Conservation (phyloP, 2,797 vertebrate species). For the Molossus alvarezi region DNA sequence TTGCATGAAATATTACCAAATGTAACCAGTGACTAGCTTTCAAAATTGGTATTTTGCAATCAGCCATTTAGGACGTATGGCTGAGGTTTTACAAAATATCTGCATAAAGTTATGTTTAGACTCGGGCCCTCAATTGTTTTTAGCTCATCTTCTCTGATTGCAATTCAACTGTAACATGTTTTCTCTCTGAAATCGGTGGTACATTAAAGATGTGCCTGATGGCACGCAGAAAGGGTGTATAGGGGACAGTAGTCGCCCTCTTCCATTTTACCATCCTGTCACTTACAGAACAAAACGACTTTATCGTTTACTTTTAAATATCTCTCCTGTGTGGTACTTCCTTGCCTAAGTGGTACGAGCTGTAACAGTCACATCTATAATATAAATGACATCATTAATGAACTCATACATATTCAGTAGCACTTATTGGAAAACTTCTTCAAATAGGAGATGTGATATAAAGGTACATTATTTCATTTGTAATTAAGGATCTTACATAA, state of each 20-base stretch:
- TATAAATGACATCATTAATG: background rate
- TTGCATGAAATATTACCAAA: background rate
- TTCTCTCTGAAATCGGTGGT: background rate
- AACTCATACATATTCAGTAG: background rate
- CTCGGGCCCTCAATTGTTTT: background rate
- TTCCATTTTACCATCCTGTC: background rate
- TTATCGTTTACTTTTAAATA: conserved; percentile 32
- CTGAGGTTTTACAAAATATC: background rate
- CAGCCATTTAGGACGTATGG: background rate
- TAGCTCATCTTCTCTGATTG: background rate
- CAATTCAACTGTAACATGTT: background rate
- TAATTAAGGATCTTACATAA: background rate
- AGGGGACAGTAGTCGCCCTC: background rate
- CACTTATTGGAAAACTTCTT: conserved; percentile 23
- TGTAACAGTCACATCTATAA: background rate
- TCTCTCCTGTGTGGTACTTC: background rate
- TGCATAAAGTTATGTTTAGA: background rate
- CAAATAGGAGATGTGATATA: background rate
- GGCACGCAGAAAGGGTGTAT: background rate
- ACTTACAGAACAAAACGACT: background rate
- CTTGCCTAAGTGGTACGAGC: background rate
- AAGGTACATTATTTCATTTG: background rate
- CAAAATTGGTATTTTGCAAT: background rate
- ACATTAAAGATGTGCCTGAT: background rate
- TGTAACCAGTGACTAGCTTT: background rate